A percentile compares a stretch with the other conserved stretches of the same genome.
Evolutionary conservation across 2,888 invertebrate genomes (phyloP).

Genomic region (Stenotaenia linearis): DNA sequence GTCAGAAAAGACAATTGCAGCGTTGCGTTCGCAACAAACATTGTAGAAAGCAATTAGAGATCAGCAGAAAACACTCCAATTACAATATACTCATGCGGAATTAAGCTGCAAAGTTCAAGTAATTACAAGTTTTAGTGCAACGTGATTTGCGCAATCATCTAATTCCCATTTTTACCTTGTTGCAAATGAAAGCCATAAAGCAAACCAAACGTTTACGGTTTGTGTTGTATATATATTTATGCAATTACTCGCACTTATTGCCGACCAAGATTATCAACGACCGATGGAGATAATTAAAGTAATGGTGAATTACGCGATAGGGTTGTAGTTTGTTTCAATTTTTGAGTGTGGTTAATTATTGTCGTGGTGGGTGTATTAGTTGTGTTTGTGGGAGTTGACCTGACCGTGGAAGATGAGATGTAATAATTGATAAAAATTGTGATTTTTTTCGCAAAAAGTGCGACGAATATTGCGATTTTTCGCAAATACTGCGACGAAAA

Average conservation of each 20-base stretch:
- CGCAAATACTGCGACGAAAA: too few species aligned
- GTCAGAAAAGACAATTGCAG: not conserved
- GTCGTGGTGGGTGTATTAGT: too few species aligned
- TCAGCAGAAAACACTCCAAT: constrained; percentile 3
- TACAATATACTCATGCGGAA: not conserved
- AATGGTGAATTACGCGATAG: too few species aligned
- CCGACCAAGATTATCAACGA: not conserved
- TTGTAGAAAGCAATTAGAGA: not conserved
- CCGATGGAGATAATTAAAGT: too few species aligned
- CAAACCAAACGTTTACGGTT: not conserved
- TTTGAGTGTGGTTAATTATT: too few species aligned
- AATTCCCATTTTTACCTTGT: not conserved
- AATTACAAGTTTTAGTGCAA: not conserved
- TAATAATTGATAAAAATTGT: too few species aligned
- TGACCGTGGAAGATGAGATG: too few species aligned
- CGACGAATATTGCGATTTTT: too few species aligned
- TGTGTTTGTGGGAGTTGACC: too few species aligned
- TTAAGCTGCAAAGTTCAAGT: not conserved
- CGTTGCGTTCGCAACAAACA: not conserved
- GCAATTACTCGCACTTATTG: not conserved
- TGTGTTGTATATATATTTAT: too few species aligned
- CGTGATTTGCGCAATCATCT: not conserved
- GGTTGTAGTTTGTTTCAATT: too few species aligned
- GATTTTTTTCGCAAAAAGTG: too few species aligned
- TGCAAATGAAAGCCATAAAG: not conserved